Base-by-base conservation (phyloP, 2,797 vertebrate genomes). In the Tenualosa thibaudeaui region DNA sequence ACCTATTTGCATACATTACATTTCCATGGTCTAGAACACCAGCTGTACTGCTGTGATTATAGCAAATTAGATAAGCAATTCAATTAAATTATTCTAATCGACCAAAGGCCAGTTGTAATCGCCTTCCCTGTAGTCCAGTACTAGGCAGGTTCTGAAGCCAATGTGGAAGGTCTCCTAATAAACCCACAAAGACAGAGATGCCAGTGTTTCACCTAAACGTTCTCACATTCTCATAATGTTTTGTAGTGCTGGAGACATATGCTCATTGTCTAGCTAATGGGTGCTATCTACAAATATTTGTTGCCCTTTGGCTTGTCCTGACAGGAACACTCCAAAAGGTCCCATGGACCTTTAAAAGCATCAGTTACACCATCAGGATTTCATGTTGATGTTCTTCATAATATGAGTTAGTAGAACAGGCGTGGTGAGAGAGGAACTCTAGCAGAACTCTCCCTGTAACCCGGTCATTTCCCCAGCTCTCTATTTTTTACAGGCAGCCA, bases 81-180 rank as follows among this genome's bases (percentile, higher is more conserved):
- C 84, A 88, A 89, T 90, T 90, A 90, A 58, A 65, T 51, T 86
- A 82, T 88, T 89, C 81, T 88, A 90, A 91, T 91, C 88, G 78
- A 87, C 85, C 90, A 84, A 89, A n/a, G 46, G 24, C 58, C 83
- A 81, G 85, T 78, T 43, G 46, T 89, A 89, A 90, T 89, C 87
- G 85, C 81, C 83, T 71, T 84, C 81, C 86, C 60, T 88, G 50
- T 81, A 82, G 81, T 75, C 82, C 37, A 5, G 68, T 75, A 75
- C 17, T 68, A 78, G 15, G 17, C 71, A 75, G 68, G 19, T 22
- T 60, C 58, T 9, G 6, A 60, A 6, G 22, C 68, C 68, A 7
- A 75, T 22, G 71, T 22, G 37, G 5, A 37, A 17, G 71, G 15
- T 9, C 71, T 46, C 71, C 71, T 46, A 40, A 46, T 40, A 78